Conservation (phyloP, 2,888 invertebrate species). For the Colletes collaris region DNA sequence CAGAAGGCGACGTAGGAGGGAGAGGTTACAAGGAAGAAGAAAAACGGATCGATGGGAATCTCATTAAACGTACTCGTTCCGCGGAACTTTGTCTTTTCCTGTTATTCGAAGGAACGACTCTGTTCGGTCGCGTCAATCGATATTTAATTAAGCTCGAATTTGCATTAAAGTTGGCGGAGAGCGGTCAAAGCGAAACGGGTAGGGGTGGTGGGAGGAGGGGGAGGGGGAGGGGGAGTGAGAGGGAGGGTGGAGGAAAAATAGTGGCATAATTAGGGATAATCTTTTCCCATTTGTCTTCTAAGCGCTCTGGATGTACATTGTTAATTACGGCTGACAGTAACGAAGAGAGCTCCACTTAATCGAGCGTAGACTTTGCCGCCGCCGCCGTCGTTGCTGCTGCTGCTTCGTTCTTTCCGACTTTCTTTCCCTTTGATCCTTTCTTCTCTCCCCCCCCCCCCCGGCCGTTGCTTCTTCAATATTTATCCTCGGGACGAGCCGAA, state of each 20-base stretch:
- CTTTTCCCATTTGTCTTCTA: slow-evolving; percentile 66
- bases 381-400: not conserved
- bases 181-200: not conserved
- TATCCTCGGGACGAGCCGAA: slow-evolving; percentile 37
- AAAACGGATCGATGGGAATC: slow-evolving; percentile 30
- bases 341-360: slow-evolving; percentile 63
- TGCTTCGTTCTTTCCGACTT: slow-evolving; percentile 37
- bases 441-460: not conserved
- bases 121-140: slow-evolving; percentile 46
- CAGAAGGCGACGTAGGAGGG: not conserved
- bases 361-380: slow-evolving; percentile 47
- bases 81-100: slow-evolving; percentile 22
- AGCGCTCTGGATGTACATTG: slow-evolving; percentile 58
- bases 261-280: slow-evolving; percentile 58
- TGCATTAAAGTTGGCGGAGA: slow-evolving; percentile 38
- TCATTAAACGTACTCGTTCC: slow-evolving; percentile 37
- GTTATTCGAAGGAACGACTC: slow-evolving; percentile 42
- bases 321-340: slow-evolving; percentile 65
- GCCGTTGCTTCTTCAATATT: slow-evolving; percentile 49
- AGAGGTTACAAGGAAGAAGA: not conserved
- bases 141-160: slow-evolving; percentile 60
- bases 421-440: slow-evolving; percentile 59
- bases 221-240: too few relatives aligned
- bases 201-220: not conserved
- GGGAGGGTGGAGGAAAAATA: slow-evolving; percentile 8